A percentile compares a stretch with the other conserved stretches of the same genome.
Conservation (phyloP, 2,888 invertebrate species). For the Dolomedes plantarius region DNA sequence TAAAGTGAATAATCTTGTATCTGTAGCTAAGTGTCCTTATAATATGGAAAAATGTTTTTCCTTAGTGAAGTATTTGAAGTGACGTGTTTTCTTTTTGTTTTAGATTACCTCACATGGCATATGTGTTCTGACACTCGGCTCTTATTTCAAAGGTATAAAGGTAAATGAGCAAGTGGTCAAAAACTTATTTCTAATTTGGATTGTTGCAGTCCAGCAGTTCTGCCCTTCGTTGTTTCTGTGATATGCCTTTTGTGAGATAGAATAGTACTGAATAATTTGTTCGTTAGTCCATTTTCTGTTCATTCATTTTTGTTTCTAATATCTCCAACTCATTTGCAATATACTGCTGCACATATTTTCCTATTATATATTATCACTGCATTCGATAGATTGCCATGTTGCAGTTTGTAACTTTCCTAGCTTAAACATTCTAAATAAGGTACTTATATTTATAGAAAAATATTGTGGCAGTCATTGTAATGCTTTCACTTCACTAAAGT, state of each 20-base stretch:
- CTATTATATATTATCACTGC: background rate
- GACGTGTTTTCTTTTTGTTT: constrained; percentile 23
- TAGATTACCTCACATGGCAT: constrained; percentile 67
- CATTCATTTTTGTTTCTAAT: background rate
- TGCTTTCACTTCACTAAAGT: background rate
- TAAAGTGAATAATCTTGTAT: too few relatives aligned
- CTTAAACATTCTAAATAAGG: background rate
- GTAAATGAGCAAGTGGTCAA: constrained; percentile 48
- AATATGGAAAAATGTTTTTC: too few relatives aligned
- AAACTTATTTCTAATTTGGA: constrained; percentile 47
- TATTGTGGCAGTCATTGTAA: background rate
- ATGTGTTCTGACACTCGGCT: constrained; percentile 54
- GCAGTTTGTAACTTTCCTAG: background rate
- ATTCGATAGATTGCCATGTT: background rate
- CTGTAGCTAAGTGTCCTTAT: too few relatives aligned
- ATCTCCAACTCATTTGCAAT: background rate
- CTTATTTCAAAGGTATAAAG: constrained; percentile 45
- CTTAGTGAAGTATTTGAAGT: too few relatives aligned
- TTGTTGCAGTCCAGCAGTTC: constrained; percentile 57
- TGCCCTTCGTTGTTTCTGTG: constrained; percentile 64
- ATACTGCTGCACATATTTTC: background rate
- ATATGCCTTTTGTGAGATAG: constrained; percentile 56
- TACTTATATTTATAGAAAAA: constrained; percentile 5
- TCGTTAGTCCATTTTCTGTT: background rate
- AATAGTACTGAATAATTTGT: constrained; percentile 15